Percentiles rank a stretch among this genome's conserved stretches.
phyloP scores from a whole-genome alignment of 2,113 vertebrate genomes.

The Calidris pugnax region DNA sequence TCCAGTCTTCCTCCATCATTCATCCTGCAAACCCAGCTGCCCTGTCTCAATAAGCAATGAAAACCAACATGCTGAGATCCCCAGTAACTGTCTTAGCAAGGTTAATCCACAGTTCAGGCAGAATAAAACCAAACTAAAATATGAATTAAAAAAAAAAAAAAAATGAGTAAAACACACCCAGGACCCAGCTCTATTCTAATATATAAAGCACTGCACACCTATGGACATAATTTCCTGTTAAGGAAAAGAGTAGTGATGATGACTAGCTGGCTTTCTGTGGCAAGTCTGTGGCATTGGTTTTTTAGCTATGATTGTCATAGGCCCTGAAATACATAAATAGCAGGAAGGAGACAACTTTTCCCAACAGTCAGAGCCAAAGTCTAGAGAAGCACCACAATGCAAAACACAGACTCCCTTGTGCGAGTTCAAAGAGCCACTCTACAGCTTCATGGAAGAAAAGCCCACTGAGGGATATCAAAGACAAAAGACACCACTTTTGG shows the following conservation, averaged over 20 bases:
- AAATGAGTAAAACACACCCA: neutral
- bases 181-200: neutral
- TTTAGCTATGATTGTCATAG: neutral
- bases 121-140: neutral
- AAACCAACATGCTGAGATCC: neutral
- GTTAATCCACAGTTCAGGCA: neutral
- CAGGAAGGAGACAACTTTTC: conserved; percentile 16
- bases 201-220: neutral
- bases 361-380: neutral
- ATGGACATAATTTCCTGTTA: neutral
- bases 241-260: neutral
- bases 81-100: neutral
- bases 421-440: conserved; percentile 19
- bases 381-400: neutral
- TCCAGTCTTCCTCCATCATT: neutral
- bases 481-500: conserved; percentile 39
- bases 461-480: conserved; percentile 12
- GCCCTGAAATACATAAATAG: neutral
- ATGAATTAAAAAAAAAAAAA: neutral
- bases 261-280: neutral
- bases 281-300: neutral
- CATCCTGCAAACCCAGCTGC: neutral
- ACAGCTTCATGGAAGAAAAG: neutral
- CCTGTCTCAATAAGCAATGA: neutral
- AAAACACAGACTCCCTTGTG: conserved; percentile 37